Evolutionary conservation across 2,888 invertebrate genomes (phyloP), one percentile per base, ranked within the genome.

Genomic region (Emmelina monodactyla): DNA sequence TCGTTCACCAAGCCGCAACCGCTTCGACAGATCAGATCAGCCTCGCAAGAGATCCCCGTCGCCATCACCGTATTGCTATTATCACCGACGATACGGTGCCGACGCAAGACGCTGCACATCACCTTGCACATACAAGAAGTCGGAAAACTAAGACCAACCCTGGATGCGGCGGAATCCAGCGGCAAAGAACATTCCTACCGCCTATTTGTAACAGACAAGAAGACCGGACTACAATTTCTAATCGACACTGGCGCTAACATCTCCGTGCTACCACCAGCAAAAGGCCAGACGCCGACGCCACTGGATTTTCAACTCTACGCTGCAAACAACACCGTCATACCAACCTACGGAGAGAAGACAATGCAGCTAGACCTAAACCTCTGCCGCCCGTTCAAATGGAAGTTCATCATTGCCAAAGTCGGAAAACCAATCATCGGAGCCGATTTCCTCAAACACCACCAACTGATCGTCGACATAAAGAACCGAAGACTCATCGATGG

Each of bases 181-280:
- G 39, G 30, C 13, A 16, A 16, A 4, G 19, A 13, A 6, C 9
- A 7, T 9, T 34, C 42, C 11, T 31, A 40, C 40, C 37, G 38
- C 36, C 37, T 42, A 37, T 42, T 40, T 22, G 33, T 42, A 11
- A 34, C 34, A 13, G 37, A 38, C 16, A 38, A 35, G 30, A 39
- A 35, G 14, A 35, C 35, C 10, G 34, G 22, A 5, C 15, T 34
- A 4, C 14, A 12, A 9, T 37, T 37, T 16, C 16, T 37, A 11
- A 14, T 35, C 7, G 34, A 25, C 25, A 25, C 25, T 9, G 25
- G 25, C 11, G 25, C 25, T 25, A 25, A 25, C 11, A 25, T 25
- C 11, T 25, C 25, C 25, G 25, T 25, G 9, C n/a, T 25, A 25
- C 25, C 25, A 25, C 9, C n/a, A 25, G 3, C n/a, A 25, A 25